These are phyloP conservation scores for Megaustenia siamemsis DNA, from an alignment of 2,888 invertebrate species.

Conservation along the genomic window DNA sequence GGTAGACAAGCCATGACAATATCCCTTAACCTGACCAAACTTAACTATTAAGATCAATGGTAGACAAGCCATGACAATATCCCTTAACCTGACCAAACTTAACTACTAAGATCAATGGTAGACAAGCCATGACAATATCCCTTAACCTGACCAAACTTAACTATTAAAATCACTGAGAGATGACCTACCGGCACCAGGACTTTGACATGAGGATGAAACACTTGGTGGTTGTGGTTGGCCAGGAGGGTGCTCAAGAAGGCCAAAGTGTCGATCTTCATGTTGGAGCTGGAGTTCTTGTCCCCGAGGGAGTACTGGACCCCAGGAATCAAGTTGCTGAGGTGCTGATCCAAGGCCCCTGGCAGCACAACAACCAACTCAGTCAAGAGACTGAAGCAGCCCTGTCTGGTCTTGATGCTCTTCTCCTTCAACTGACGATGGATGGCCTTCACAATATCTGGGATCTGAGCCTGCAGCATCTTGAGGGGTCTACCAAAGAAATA, in stretches of 20 bases:
- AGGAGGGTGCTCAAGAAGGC: slow-evolving; percentile 93
- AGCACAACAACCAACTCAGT: slow-evolving; percentile 93
- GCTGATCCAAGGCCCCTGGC: slow-evolving; percentile 92
- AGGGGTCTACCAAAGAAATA: slow-evolving; percentile 72
- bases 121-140: too few relatives aligned
- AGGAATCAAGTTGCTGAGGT: slow-evolving; percentile 91
- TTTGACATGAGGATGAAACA: slow-evolving; percentile 78
- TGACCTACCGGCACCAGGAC: slow-evolving; percentile 80
- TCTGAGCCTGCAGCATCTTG: slow-evolving; percentile 82
- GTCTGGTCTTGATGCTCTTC: slow-evolving; percentile 83
- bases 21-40: too few relatives aligned
- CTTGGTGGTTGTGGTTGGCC: slow-evolving; percentile 86
- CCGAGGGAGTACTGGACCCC: slow-evolving; percentile 91
- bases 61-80: too few relatives aligned
- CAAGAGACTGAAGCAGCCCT: slow-evolving; percentile 93
- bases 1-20: too few relatives aligned
- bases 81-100: too few relatives aligned
- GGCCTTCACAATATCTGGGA: slow-evolving; percentile 91
- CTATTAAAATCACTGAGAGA: too few relatives aligned
- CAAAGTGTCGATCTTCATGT: slow-evolving; percentile 96
- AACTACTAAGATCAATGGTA: too few relatives aligned
- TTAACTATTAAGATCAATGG: too few relatives aligned
- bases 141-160: too few relatives aligned
- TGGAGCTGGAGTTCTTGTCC: slow-evolving; percentile 95
- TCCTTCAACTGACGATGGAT: slow-evolving; percentile 90